These are phyloP conservation scores for Gambusia affinis DNA, from an alignment of 2,113 vertebrate genomes.

Conservation along the genomic window DNA sequence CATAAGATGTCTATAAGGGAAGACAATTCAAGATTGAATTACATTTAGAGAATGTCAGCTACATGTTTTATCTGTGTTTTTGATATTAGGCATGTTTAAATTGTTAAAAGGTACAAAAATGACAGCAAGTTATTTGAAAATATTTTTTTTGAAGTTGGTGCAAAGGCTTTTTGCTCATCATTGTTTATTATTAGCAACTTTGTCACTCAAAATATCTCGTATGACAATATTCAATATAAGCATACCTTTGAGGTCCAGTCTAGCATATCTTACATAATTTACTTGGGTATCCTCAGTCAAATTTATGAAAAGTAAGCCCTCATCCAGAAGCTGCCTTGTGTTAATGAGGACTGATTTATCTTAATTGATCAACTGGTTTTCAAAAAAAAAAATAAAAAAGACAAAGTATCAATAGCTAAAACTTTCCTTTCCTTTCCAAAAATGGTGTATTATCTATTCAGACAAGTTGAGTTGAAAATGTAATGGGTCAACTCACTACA, in stretches of 20 bases:
- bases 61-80: no score
- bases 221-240: background rate
- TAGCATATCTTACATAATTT: background rate
- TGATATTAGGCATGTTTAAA: no score
- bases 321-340: background rate
- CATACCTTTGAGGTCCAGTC: background rate
- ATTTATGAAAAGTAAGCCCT: background rate
- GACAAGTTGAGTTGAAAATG: conserved; percentile 2
- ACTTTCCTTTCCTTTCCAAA: background rate
- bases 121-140: no score
- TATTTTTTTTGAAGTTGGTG: no score
- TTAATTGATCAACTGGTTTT: background rate
- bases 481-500: conserved; percentile 8
- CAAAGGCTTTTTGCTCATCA: no score
- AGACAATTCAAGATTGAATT: no score
- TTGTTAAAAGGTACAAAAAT: no score
- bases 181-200: no score
- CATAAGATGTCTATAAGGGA: no score
- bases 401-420: background rate
- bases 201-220: background rate
- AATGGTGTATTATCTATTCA: background rate
- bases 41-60: no score
- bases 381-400: background rate
- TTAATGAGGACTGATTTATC: background rate
- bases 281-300: background rate